phyloP scores from a whole-genome alignment of 2,888 invertebrate species.

The Polia nebulosa region DNA sequence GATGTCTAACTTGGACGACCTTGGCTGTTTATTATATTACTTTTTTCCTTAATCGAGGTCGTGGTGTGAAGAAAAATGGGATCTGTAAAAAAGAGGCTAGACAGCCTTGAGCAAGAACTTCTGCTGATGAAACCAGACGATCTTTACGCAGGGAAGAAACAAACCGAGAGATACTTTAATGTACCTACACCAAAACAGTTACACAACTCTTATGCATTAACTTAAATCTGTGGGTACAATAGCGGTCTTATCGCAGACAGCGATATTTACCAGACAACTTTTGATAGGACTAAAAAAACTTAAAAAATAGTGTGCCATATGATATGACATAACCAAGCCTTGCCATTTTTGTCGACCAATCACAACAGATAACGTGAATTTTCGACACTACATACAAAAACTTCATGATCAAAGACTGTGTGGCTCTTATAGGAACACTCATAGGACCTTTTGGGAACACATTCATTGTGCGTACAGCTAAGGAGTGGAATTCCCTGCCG shows the following conservation, averaged over 20 bases:
- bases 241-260: too few species aligned
- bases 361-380: not conserved
- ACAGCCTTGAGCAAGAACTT: not conserved
- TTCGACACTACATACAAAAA: too few species aligned
- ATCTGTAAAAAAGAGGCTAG: not conserved
- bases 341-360: not conserved
- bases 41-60: constrained; percentile 16
- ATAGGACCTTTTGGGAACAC: too few species aligned
- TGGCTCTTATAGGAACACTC: too few species aligned
- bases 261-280: too few species aligned
- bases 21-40: constrained; percentile 30
- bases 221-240: too few species aligned
- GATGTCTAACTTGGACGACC: constrained; percentile 55
- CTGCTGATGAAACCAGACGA: not conserved
- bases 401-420: too few species aligned
- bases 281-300: too few species aligned
- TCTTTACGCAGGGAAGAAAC: not conserved
- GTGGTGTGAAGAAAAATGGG: constrained; percentile 13
- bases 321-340: not conserved
- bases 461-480: too few species aligned
- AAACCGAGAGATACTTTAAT: not conserved
- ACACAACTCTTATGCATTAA: too few species aligned
- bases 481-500: too few species aligned
- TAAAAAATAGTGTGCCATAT: not conserved
- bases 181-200: too few species aligned